Base-by-base conservation (phyloP, 2,888 invertebrate genomes). In the Oscheius sp. region DNA sequence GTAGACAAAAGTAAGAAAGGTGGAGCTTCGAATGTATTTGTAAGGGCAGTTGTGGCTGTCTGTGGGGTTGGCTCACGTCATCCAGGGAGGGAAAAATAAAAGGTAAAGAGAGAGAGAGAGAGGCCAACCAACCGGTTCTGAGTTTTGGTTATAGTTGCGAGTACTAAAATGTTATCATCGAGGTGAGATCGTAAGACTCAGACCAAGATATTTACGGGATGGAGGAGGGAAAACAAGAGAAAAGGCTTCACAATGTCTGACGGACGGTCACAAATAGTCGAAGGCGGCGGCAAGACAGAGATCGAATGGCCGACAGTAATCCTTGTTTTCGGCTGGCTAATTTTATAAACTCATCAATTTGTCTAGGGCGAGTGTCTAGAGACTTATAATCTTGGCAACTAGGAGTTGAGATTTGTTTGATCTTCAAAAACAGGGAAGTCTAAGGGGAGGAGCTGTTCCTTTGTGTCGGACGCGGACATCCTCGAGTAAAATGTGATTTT, bases 1-100 rank as follows among this genome's bases (percentile, higher is more conserved):
- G 56, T 55, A 55, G 56, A n/a, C 56, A 25, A 27, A 18, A 55
- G 56, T 29, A 55, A 29, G n/a, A n/a, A 55, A 55, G 56, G 25
- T 55, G 56, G 29, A 29, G 29, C 29, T 25, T 13, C 25, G 56
- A 16, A 18, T 25, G n/a, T 13, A 29, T 18, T 13, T 27, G 56
- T 27, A n/a, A 29, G 13, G 12, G 56, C 25, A 55, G 16, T n/a
- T n/a, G 18, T 27, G 56, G 25, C 29, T 55, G 25, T 29, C 29
- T 29, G 25, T n/a, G 13, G 13, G 2, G 35, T 35, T 35, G 35
- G 35, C 3, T 35, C 35, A 35, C 35, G 35, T 35, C 35, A 35
- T 9, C 35, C 5, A 35, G 35, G 35, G 29, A 27, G 35, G 21
- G 53, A 9, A 49, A 45, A 25, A 45, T 35, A 49, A 66, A n/a